A percentile compares a stretch with the other conserved stretches of the same genome.
These are phyloP conservation scores for Hoplostethus mediterraneus DNA, from an alignment of 2,797 vertebrate species.

Conservation along the genomic window DNA sequence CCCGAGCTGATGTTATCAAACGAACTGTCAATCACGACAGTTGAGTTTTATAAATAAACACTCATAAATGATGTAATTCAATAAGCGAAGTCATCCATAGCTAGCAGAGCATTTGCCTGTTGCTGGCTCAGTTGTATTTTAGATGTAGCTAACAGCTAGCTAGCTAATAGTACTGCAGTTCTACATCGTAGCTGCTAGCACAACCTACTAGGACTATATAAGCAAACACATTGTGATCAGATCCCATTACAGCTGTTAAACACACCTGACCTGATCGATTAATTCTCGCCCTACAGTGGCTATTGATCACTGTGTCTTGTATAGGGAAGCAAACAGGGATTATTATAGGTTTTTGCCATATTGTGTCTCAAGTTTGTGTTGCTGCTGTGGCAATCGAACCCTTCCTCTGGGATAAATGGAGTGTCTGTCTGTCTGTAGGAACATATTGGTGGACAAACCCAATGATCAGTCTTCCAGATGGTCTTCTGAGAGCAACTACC, in stretches of 20 bases:
- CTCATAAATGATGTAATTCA: fast-evolving
- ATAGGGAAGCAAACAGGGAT: too few relatives aligned
- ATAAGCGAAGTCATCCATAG: background rate
- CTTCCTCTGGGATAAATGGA: background rate
- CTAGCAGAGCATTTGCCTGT: conserved; percentile 19
- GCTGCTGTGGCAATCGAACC: background rate
- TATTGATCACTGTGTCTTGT: background rate
- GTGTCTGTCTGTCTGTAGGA: conserved; percentile 77
- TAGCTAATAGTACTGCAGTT: background rate
- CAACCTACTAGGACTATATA: background rate
- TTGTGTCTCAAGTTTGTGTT: background rate
- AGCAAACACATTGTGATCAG: background rate
- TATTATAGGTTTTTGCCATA: too few relatives aligned
- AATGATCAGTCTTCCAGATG: conserved; percentile 98
- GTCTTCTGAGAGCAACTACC: conserved; percentile 99
- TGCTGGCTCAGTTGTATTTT: conserved; percentile 24
- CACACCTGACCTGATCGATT: conserved; percentile 6
- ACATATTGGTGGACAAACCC: conserved; percentile 99
- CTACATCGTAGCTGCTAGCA: background rate
- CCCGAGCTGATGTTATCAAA: background rate
- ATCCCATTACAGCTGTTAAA: background rate
- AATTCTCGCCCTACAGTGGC: conserved; percentile 15
- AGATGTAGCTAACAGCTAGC: conserved; percentile 2
- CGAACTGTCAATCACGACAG: background rate
- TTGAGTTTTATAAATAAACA: background rate